Percentiles rank a stretch among this genome's conserved stretches.
These are phyloP conservation scores for Ciconia maguari DNA, from an alignment of 2,113 vertebrate species.

Conservation along the genomic window DNA sequence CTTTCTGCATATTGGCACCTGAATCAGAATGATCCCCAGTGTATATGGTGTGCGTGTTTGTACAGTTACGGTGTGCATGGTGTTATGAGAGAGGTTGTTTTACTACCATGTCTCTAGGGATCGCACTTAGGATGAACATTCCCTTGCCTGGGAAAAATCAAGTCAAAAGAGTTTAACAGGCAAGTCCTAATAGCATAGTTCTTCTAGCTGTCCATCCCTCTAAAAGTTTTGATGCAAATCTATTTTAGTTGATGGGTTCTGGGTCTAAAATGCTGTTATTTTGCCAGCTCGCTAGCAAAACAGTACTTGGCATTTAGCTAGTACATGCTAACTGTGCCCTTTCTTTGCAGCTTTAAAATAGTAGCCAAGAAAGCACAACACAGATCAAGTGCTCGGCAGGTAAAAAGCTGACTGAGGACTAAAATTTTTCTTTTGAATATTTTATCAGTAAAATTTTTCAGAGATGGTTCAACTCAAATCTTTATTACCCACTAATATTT, in stretches of 20 bases:
- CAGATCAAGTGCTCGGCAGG: not conserved
- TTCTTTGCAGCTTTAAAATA: constrained; percentile 11
- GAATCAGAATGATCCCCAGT: not conserved
- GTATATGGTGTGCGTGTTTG: not conserved
- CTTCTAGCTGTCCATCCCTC: not conserved
- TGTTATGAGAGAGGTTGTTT: not conserved
- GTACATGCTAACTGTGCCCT: not conserved
- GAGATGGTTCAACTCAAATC: not conserved
- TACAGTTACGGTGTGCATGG: not conserved
- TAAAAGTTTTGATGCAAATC: not conserved
- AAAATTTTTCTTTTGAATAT: not conserved
- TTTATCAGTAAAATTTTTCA: not conserved
- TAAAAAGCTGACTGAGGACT: not conserved
- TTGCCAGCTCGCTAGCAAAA: not conserved
- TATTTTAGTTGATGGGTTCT: not conserved
- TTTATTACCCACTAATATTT: not conserved
- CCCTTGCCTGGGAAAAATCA: not conserved
- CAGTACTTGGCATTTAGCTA: not conserved
- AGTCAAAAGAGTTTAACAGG: not conserved
- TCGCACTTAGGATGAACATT: not conserved
- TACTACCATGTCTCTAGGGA: not conserved
- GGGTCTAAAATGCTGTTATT: not conserved
- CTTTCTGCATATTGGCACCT: not conserved
- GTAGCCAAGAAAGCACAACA: not conserved
- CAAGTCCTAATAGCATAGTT: not conserved